Evolutionary conservation across 2,797 vertebrate genomes (phyloP).

Genomic region (Lutjanus campechanus): DNA sequence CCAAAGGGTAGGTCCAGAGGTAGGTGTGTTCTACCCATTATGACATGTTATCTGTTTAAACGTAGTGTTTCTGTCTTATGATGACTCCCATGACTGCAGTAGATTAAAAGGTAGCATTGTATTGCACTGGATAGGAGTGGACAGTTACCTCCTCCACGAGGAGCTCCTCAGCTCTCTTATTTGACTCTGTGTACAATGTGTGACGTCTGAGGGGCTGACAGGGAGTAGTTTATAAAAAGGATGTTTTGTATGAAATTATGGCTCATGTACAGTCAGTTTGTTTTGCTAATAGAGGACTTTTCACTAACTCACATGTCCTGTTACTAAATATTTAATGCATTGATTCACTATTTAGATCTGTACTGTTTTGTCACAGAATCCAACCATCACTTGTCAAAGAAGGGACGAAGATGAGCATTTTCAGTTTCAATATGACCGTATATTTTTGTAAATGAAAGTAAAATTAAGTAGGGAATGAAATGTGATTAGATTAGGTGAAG

Average conservation of each 20-base stretch:
- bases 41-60: constrained; percentile 58
- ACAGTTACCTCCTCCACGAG: constrained; percentile 37
- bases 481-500: background rate
- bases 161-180: constrained; percentile 29
- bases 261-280: background rate
- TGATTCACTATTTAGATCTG: background rate
- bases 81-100: constrained; percentile 74
- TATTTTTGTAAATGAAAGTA: background rate
- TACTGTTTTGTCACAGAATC: background rate
- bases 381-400: background rate
- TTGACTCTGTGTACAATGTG: constrained; percentile 2
- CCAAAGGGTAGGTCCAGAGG: constrained; percentile 52
- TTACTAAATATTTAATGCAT: background rate
- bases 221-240: background rate
- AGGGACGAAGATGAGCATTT: background rate
- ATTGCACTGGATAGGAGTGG: constrained; percentile 47
- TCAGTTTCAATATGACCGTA: background rate
- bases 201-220: constrained; percentile 7
- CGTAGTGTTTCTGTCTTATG: constrained; percentile 62
- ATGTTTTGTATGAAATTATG: background rate
- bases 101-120: constrained; percentile 75
- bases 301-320: background rate
- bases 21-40: constrained; percentile 61
- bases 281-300: too few species aligned
- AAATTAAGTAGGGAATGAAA: background rate